These are phyloP conservation scores for Acanthoscelides obtectus DNA, from an alignment of 2,888 invertebrate genomes.

Conservation along the genomic window DNA sequence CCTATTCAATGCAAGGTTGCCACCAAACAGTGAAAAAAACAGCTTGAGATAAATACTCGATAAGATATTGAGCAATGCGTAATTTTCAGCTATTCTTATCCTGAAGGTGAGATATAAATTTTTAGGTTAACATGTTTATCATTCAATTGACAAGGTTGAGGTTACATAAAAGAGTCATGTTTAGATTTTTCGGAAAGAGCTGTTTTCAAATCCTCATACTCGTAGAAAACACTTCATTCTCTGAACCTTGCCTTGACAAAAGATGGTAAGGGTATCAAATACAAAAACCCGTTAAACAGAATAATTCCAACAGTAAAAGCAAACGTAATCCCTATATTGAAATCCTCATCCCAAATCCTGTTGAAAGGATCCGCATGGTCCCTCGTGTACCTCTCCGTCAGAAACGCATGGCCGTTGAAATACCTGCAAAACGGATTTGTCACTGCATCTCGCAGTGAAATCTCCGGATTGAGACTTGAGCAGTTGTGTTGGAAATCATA, in stretches of 20 bases:
- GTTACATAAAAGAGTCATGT: too few relatives aligned
- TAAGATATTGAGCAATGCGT: too few relatives aligned
- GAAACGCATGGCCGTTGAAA: slow-evolving; percentile 65
- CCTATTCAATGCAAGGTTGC: too few relatives aligned
- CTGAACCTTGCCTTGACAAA: slow-evolving; percentile 85
- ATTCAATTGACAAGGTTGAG: too few relatives aligned
- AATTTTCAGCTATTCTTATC: too few relatives aligned
- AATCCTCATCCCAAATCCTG: slow-evolving; percentile 64
- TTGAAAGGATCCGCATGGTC: slow-evolving; percentile 54
- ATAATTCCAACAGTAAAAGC: slow-evolving; percentile 79
- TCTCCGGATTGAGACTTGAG: slow-evolving; percentile 53
- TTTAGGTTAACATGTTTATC: too few relatives aligned
- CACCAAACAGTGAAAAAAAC: too few relatives aligned
- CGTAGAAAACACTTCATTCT: slow-evolving; percentile 49
- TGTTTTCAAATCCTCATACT: too few relatives aligned
- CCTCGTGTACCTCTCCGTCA: slow-evolving; percentile 65
- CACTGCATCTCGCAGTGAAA: slow-evolving; percentile 49
- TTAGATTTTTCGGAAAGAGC: too few relatives aligned
- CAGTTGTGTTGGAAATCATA: slow-evolving; percentile 55
- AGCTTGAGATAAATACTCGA: too few relatives aligned
- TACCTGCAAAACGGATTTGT: slow-evolving; percentile 57
- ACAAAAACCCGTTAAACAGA: slow-evolving; percentile 78
- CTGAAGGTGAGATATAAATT: too few relatives aligned
- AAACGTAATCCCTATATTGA: slow-evolving; percentile 77
- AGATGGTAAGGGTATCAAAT: slow-evolving; percentile 78